Evolutionary conservation across 2,888 invertebrate species (phyloP).

Genomic region (Xanthia icteritia): DNA sequence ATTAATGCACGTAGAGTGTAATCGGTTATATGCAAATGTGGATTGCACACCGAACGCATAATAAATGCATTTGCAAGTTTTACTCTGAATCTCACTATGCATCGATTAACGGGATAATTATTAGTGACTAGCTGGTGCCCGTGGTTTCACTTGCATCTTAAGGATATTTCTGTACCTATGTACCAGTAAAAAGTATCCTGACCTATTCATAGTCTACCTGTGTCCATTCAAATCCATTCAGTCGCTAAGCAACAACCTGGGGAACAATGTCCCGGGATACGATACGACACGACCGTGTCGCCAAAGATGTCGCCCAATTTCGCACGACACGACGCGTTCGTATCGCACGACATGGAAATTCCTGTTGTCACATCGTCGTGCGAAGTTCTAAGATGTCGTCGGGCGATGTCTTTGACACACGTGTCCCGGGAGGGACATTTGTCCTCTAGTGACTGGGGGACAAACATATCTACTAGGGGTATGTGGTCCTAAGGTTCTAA

Average conservation of each 20-base stretch:
- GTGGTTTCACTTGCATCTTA: background rate
- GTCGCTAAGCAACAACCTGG: background rate
- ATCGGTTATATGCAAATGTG: slow-evolving; percentile 44
- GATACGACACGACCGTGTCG: background rate
- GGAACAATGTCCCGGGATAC: background rate
- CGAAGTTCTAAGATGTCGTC: background rate
- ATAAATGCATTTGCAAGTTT: slow-evolving; percentile 38
- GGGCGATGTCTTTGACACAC: background rate
- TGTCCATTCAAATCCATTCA: background rate
- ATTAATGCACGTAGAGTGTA: slow-evolving; percentile 20
- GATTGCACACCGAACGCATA: slow-evolving; percentile 13
- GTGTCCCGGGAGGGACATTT: background rate
- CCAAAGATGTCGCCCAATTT: background rate
- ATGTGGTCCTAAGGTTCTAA: background rate
- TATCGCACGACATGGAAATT: background rate
- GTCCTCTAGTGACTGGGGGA: background rate
- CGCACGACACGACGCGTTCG: background rate
- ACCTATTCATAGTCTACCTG: background rate
- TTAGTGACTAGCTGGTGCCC: background rate
- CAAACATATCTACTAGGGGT: background rate
- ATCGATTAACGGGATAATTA: slow-evolving; percentile 24
- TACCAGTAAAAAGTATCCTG: background rate
- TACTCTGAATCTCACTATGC: slow-evolving; percentile 35
- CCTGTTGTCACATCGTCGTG: background rate
- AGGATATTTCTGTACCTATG: background rate